Percentiles rank a stretch among this genome's conserved stretches.
These are phyloP conservation scores for Arnoldichthys spilopterus DNA, from an alignment of 2,797 vertebrate species.

Conservation along the genomic window DNA sequence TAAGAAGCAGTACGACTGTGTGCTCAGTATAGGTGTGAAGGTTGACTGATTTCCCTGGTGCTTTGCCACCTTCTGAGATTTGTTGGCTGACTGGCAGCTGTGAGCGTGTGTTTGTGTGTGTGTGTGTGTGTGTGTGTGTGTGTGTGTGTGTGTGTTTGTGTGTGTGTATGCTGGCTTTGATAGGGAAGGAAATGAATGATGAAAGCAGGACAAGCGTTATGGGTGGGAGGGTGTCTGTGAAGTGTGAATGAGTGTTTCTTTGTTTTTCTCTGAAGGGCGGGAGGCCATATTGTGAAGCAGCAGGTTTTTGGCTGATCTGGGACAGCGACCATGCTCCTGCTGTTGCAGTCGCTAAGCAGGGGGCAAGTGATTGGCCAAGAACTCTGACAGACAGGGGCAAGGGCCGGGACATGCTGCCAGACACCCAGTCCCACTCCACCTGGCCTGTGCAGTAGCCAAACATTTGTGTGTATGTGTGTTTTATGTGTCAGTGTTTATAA, in stretches of 20 bases:
- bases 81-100: constrained; percentile 42
- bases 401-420: constrained; percentile 65
- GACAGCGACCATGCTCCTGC: constrained; percentile 63
- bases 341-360: constrained; percentile 57
- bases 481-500: constrained; percentile 24
- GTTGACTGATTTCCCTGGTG: constrained; percentile 58
- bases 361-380: constrained; percentile 68
- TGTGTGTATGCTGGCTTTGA: not conserved
- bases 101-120: constrained; percentile 16
- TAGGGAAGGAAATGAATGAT: constrained; percentile 49
- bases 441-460: constrained; percentile 59
- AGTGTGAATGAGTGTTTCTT: constrained; percentile 76
- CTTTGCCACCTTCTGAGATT: constrained; percentile 37
- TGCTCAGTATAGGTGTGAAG: constrained; percentile 52
- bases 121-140: not conserved
- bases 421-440: constrained; percentile 70
- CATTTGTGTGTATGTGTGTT: constrained; percentile 36
- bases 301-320: constrained; percentile 74
- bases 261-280: constrained; percentile 66
- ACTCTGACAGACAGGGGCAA: constrained; percentile 67
- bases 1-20: constrained; percentile 33
- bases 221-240: constrained; percentile 34
- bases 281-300: constrained; percentile 80
- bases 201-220: constrained; percentile 43
- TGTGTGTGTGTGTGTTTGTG: constrained; percentile 20